Percentiles rank a stretch among this genome's conserved stretches.
phyloP scores from a whole-genome alignment of 30 jellyfish, hydroid and myxozoan genomes.

The Catostylus mosaicus region DNA sequence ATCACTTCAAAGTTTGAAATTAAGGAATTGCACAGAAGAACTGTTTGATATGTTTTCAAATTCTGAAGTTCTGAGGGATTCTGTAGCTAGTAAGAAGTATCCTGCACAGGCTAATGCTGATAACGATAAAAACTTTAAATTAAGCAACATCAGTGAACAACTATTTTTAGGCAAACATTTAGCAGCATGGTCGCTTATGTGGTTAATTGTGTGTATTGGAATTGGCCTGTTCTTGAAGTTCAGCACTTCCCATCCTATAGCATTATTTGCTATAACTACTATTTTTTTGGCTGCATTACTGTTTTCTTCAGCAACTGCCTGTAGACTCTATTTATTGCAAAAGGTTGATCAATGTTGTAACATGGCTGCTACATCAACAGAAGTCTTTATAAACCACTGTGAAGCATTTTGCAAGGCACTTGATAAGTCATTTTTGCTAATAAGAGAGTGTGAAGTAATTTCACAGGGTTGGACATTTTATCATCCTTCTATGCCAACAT shows the following conservation, averaged over 20 bases:
- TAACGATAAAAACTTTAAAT: neutral
- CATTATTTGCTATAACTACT: neutral
- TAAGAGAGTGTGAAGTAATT: conserved; percentile 58
- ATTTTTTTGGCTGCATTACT: neutral
- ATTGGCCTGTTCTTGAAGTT: neutral
- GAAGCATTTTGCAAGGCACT: conserved; percentile 23
- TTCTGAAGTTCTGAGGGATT: neutral
- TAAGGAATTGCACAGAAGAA: neutral
- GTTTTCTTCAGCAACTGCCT: neutral
- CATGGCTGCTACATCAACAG: neutral
- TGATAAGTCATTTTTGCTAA: conserved; percentile 40
- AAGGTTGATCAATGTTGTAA: neutral
- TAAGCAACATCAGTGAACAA: neutral
- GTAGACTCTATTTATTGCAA: neutral
- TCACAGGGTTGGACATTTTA: conserved; percentile 55
- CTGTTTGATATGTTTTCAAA: neutral
- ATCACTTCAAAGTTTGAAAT: neutral
- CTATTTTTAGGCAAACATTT: neutral
- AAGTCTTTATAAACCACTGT: neutral
- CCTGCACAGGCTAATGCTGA: neutral
- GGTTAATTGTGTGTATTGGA: neutral
- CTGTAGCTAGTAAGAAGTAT: neutral
- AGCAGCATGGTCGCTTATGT: neutral
- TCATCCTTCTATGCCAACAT: conserved; percentile 44
- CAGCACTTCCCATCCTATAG: neutral